phyloP scores from a whole-genome alignment of 2,797 vertebrate species.

The Lindbergichthys nudifrons region DNA sequence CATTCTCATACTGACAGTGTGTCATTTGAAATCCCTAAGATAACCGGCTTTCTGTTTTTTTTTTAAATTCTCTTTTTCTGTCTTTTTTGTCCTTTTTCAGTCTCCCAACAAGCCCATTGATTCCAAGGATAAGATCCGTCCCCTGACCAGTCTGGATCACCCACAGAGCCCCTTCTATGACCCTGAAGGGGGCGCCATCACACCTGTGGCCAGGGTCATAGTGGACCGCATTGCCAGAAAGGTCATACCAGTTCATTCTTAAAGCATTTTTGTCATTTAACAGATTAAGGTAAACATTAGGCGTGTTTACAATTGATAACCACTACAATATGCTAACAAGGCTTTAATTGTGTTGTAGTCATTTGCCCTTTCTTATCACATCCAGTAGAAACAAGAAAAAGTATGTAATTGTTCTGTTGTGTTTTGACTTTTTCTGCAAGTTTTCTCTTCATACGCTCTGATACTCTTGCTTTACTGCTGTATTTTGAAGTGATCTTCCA shows the following conservation, averaged over 20 bases:
- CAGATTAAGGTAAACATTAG: background rate
- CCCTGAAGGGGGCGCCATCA: conserved; percentile 96
- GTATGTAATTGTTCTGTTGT: background rate
- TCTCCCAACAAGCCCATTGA: conserved; percentile 92
- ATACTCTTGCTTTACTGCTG: background rate
- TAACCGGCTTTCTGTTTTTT: conserved; percentile 3
- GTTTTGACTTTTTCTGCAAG: background rate
- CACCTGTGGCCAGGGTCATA: conserved; percentile 91
- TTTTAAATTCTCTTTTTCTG: rapidly evolving
- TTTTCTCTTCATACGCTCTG: background rate
- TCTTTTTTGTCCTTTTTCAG: conserved; percentile 75
- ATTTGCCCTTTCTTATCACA: background rate
- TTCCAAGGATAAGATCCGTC: conserved; percentile 95
- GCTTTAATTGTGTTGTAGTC: background rate
- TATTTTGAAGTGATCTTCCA: background rate
- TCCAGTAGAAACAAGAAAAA: conserved; percentile 4
- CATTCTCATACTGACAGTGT: conserved; percentile 25
- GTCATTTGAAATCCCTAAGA: conserved; percentile 47
- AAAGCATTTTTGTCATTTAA: background rate
- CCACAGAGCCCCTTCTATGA: conserved; percentile 98
- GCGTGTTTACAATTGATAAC: background rate
- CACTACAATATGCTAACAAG: background rate
- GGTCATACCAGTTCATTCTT: conserved; percentile 74
- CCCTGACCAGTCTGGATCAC: conserved; percentile 97
- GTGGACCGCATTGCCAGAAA: conserved; percentile 98